phyloP scores from a whole-genome alignment of 2,888 invertebrate species.

The Periphyllus acericola region DNA sequence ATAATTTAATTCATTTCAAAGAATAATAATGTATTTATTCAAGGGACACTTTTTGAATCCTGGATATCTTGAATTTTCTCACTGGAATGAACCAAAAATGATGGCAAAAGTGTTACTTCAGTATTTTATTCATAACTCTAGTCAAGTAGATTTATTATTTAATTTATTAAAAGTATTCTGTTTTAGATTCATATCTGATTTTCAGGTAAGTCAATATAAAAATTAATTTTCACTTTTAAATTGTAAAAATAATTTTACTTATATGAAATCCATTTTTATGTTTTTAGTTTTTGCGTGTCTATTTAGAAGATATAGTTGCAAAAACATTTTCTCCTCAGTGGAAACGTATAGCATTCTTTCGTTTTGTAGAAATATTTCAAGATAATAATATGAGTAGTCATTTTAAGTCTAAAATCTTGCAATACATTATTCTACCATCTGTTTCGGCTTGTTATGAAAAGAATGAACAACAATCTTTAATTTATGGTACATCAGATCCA shows the following conservation, averaged over 20 bases:
- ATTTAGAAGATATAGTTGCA: slow-evolving; percentile 87
- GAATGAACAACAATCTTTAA: slow-evolving; percentile 86
- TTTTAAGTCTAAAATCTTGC: slow-evolving; percentile 90
- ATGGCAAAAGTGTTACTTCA: slow-evolving; percentile 90
- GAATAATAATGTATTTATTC: slow-evolving; percentile 63
- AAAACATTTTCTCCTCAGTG: slow-evolving; percentile 92
- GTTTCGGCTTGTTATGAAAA: slow-evolving; percentile 94
- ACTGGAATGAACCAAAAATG: slow-evolving; percentile 92
- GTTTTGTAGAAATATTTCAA: slow-evolving; percentile 91
- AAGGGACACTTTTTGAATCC: slow-evolving; percentile 73
- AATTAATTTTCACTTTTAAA: neutral
- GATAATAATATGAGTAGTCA: slow-evolving; percentile 81
- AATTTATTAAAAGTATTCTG: slow-evolving; percentile 89
- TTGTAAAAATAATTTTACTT: neutral
- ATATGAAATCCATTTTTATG: slow-evolving; percentile 60
- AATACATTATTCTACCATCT: slow-evolving; percentile 92
- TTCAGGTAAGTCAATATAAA: slow-evolving; percentile 72
- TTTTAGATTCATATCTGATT: slow-evolving; percentile 90
- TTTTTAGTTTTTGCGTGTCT: slow-evolving; percentile 84
- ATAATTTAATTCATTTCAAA: slow-evolving; percentile 44
- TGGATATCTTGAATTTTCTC: slow-evolving; percentile 69
- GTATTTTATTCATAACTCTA: slow-evolving; percentile 90
- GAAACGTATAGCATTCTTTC: slow-evolving; percentile 95
- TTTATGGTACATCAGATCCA: slow-evolving; percentile 77
- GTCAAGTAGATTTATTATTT: slow-evolving; percentile 90